Base-by-base conservation (phyloP, 2,888 invertebrate genomes). In the Nomada lathburiana region DNA sequence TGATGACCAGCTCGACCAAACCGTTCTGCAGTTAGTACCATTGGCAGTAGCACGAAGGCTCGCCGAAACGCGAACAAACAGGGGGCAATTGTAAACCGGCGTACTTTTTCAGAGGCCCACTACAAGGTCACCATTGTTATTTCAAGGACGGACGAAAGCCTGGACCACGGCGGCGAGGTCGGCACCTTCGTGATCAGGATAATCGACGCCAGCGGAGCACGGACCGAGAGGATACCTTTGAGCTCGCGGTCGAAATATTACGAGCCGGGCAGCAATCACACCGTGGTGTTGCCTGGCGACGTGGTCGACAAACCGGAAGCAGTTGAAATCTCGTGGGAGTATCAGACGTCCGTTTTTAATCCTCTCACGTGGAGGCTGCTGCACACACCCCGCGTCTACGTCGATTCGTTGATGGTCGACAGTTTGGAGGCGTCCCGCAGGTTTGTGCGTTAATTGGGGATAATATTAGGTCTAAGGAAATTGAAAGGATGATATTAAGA, bases 311-410 rank as follows among this genome's bases (percentile, higher is more conserved):
- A 96, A 47, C 95, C 97, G 2, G 95, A 95, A 77, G 95, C 96
- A 0, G 96, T 96, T 0, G 95, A 96, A 84, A 95, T 97, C 1
- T 96, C 96, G 89, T 98, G 97, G 97, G 96, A 96, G 89, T 97
- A 97, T 89, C 96, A 96, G 89, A 96, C 96, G 3, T 97, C 96
- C 83, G 93, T 97, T 29, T 95, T 97, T 88, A 98, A 98, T 94
- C 97, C 98, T 0, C 95, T 98, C 84, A 97, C 98, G 0, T 98
- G 98, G 98, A 95, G 98, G 76, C 94, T 97, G 53, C 94, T 97
- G 11, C 95, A 96, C 75, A 96, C 96, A 7, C 97, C 98, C 0
- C 95, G 96, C 83, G 96, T 97, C 73, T 97, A 96, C 91, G 94
- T 98, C 65, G 96, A 96, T 76, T 96, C 96, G 82, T 94, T 98